Base-by-base conservation (phyloP, 2,797 vertebrate genomes). In the Sebastes aleutianus region DNA sequence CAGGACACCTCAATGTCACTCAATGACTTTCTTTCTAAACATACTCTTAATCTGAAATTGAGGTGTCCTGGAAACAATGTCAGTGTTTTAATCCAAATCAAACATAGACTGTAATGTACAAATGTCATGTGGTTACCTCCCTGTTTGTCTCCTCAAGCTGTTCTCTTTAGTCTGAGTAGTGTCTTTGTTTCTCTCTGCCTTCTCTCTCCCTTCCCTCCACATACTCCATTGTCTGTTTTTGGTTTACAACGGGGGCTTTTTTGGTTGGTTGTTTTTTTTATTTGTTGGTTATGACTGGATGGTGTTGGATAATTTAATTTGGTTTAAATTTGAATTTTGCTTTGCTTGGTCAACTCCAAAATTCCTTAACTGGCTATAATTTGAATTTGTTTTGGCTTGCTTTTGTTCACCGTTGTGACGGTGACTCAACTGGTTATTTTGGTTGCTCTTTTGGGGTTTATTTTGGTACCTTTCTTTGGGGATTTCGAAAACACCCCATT, bases 161-260 rank as follows among this genome's bases (percentile, higher is more conserved):
- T 91, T 93, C 76, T 92, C 87, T 94, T 79, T 91, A 90, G 93
- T 88, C 93, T 95, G 84, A 95, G 88, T 92, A 68, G 78, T 93
- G 56, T 94, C 83, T 94, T 83, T 94, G 85, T 94, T 85, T 94
- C 82, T 94, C 92, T 94, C 88, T 93, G 53, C 86, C 86, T 83
- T 93, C 80, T 89, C 87, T 92, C 91, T 89, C 91, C 86, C 87
- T 86, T 85, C 83, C 91, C 90, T 93, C 76, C 94, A 61, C 91
- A 93, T 92, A 73, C 87, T 88, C 84, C 85, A 92, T 92, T 85
- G 88, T 93, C 89, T 91, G 85, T 82, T 93, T 91, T 90, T 92
- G 87, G 50, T 92, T 92, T 88, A 70, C 80, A 88, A 91, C 29
- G 88, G 92, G 94, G 93, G 87, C 92, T 87, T 22, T 87, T 90